Conservation (phyloP, 2,113 vertebrate species). For the Micronycteris hirsuta region DNA sequence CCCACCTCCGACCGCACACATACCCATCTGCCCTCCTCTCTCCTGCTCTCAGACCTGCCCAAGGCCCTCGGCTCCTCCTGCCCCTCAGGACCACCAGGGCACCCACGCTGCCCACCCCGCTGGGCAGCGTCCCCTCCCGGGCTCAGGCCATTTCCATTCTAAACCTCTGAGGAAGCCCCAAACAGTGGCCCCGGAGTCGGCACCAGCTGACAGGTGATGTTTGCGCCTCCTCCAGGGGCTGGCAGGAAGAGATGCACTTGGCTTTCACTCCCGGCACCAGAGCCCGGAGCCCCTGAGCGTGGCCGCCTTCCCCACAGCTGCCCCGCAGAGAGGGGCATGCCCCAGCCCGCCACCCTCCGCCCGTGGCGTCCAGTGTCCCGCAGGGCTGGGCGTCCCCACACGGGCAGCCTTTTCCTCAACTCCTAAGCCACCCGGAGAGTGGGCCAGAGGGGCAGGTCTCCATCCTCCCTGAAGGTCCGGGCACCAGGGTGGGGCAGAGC, state of each 20-base stretch:
- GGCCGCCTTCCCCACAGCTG: background rate
- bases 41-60: background rate
- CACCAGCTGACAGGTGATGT: slow-evolving; percentile 73
- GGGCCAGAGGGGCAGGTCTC: background rate
- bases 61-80: background rate
- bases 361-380: background rate
- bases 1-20: too few relatives aligned
- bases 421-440: background rate
- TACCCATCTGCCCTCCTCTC: background rate
- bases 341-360: background rate
- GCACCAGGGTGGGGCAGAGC: background rate
- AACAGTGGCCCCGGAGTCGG: slow-evolving; percentile 40
- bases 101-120: background rate
- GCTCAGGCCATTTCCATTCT: slow-evolving; percentile 50
- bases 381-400: background rate
- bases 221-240: slow-evolving; percentile 50
- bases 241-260: slow-evolving; percentile 37
- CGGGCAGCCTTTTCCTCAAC: background rate
- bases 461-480: background rate
- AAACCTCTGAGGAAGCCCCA: slow-evolving; percentile 55
- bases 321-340: background rate
- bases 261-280: slow-evolving; percentile 50
- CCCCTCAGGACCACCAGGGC: background rate
- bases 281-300: slow-evolving; percentile 12
- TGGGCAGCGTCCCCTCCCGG: background rate